These are phyloP conservation scores for Drosophila greeni DNA, from an alignment of 2,888 invertebrate genomes.

Conservation along the genomic window DNA sequence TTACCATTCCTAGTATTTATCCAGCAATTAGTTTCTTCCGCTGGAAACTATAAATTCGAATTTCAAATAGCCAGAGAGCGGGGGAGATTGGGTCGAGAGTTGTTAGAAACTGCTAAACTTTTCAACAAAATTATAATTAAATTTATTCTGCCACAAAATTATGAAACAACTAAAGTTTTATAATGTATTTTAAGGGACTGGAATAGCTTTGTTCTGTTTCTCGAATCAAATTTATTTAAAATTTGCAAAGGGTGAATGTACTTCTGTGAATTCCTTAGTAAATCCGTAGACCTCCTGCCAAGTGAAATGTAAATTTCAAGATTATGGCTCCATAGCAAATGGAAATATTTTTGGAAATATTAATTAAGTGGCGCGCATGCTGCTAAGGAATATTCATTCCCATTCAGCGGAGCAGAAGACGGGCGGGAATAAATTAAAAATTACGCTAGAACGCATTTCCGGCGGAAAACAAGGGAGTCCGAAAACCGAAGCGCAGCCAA, in stretches of 20 bases:
- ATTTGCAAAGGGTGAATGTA: background rate
- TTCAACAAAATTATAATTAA: constrained; percentile 29
- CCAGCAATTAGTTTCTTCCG: constrained; percentile 48
- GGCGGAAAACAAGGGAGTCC: constrained; percentile 27
- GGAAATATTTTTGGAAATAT: constrained; percentile 18
- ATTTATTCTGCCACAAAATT: background rate
- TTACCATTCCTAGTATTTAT: constrained; percentile 39
- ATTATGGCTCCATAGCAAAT: constrained; percentile 14
- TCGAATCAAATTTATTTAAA: background rate
- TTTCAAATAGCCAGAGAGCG: constrained; percentile 7
- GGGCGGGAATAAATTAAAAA: constrained; percentile 64
- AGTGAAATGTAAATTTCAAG: background rate
- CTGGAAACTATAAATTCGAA: constrained; percentile 43
- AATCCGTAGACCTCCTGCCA: background rate
- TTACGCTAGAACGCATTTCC: constrained; percentile 53
- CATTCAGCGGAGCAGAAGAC: constrained; percentile 12
- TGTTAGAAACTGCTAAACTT: constrained; percentile 51
- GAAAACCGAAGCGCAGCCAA: constrained; percentile 32
- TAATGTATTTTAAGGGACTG: no score
- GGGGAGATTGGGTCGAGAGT: constrained; percentile 27
- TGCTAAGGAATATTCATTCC: constrained; percentile 17
- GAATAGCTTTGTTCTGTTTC: no score
- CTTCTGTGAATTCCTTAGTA: background rate
- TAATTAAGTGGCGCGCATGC: constrained; percentile 36
- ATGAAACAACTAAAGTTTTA: background rate